phyloP scores from a whole-genome alignment of 2,113 vertebrate genomes.

The Corapipo altera region DNA sequence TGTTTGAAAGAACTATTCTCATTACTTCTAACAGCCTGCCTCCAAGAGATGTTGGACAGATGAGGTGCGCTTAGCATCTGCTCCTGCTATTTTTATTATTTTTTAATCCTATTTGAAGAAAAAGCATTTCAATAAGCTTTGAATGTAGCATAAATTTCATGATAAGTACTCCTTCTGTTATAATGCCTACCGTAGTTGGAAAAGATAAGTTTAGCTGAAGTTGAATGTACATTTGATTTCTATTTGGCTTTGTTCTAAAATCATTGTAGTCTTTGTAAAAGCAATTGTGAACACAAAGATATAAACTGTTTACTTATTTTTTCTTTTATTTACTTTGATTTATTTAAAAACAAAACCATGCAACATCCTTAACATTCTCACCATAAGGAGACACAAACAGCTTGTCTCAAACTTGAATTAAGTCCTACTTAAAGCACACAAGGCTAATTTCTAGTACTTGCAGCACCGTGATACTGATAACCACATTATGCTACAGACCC shows the following conservation, averaged over 20 bases:
- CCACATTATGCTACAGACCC: neutral
- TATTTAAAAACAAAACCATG: constrained; percentile 40
- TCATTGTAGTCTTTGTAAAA: neutral
- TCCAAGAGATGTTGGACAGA: neutral
- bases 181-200: neutral
- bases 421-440: constrained; percentile 46
- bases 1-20: neutral
- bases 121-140: neutral
- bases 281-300: neutral
- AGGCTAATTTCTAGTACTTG: constrained; percentile 43
- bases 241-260: neutral
- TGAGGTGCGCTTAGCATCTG: neutral
- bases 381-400: constrained; percentile 43
- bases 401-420: constrained; percentile 43
- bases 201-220: neutral
- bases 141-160: neutral
- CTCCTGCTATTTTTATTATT: neutral
- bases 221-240: neutral
- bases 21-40: neutral
- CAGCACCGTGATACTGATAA: constrained; percentile 39
- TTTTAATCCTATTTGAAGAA: neutral
- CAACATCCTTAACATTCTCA: neutral
- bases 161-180: neutral
- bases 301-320: constrained; percentile 12
- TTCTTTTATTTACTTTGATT: constrained; percentile 38